Evolutionary conservation across 2,797 vertebrate species (phyloP).

Genomic region (Babyrousa celebensis): DNA sequence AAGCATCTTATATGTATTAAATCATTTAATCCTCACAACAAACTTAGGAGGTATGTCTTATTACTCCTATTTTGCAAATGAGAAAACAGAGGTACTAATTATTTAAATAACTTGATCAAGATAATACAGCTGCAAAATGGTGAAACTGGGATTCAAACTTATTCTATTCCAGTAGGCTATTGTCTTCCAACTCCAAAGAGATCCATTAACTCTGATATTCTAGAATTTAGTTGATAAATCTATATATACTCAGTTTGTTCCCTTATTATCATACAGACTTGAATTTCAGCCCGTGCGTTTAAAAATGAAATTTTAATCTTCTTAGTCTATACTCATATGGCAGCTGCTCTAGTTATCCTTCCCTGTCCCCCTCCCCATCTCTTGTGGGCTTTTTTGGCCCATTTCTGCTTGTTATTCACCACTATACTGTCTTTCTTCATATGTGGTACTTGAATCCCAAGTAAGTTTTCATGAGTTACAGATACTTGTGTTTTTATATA

Average conservation of each 20-base stretch:
- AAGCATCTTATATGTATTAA: conserved; percentile 7
- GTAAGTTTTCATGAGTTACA: conserved; percentile 30
- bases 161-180: neutral
- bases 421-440: conserved; percentile 28
- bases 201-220: neutral
- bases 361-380: neutral
- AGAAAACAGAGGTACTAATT: neutral
- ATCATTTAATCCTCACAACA: neutral
- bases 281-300: neutral
- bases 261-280: neutral
- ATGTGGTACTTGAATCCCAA: neutral
- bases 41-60: neutral
- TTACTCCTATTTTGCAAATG: conserved; percentile 20
- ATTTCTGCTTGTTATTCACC: conserved; percentile 8
- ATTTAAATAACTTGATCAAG: conserved; percentile 29
- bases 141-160: neutral
- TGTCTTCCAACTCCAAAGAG: neutral
- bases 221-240: conserved; percentile 32
- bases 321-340: neutral
- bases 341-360: neutral
- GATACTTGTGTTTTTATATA: conserved; percentile 44
- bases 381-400: neutral
- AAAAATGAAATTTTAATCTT: conserved; percentile 5
- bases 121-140: neutral
- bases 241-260: neutral